Evolutionary conservation across 2,888 invertebrate genomes (phyloP), one percentile per base, ranked within the genome.

Genomic region (Aporophyla lueneburgensis): DNA sequence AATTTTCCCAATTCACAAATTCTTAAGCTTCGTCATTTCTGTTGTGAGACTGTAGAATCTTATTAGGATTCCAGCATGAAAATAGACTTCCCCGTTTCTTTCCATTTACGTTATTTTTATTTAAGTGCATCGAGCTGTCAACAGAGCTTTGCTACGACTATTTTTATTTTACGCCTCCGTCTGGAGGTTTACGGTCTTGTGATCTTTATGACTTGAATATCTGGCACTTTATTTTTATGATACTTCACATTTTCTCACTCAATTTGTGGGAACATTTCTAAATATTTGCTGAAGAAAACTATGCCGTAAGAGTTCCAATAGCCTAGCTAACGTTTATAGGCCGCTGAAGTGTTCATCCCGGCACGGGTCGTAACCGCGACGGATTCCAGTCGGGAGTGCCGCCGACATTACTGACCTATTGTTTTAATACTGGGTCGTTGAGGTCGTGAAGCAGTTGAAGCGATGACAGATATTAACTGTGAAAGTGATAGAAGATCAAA

Each of bases 341-440:
- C 46, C 27, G 7, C 54, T 68, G 27, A 54, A 74, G 69, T 62
- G 72, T 67, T 68, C 56, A 49, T n/a, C 10, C 14, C 3, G 61
- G 53, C 58, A 54, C 12, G 51, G 74, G 43, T 24, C 21, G 65
- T 71, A 49, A 82, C 71, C 73, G 59, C 73, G 33, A 46, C 71
- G 67, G 74, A 75, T 71, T 77, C 74, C 27, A 73, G 74, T 46
- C 10, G 62, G 40, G 61, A 66, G 67, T 71, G 56, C 49, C 71
- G 16, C 21, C 40, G 43, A 82, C 75, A 74, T 85, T 78, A 82
- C 84, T 73, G 71, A 71, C 71, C 75, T 68, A 81, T 73, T 85
- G 82, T 84, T 75, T 75, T 69, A 61, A 85, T 82, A 85, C 63
- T 40, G 58, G 12, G 40, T 49, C 51, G 40, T 63, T 40, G n/a